Base-by-base conservation (phyloP, 2,113 vertebrate species). In the Pipra filicauda region DNA sequence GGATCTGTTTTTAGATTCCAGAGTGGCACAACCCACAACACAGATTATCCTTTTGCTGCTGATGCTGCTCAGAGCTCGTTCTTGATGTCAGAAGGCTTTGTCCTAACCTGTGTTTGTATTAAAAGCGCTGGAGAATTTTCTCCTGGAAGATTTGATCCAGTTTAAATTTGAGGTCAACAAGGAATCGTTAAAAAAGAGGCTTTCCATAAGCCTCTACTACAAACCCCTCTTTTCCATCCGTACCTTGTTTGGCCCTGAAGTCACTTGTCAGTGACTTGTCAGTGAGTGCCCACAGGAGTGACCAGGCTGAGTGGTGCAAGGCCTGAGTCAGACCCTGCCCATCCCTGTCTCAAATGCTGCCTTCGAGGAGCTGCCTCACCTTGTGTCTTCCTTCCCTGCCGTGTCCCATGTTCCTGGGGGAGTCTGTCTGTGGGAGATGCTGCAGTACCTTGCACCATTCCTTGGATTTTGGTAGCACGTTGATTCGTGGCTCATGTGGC, bases 401-500 rank as follows among this genome's bases (percentile, higher is more conserved):
- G 2, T 27, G 39, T 48, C 31, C 62, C 12, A 0, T 7, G 43
- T 37, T 54, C 70, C 9, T 21, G 8, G 43, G 51, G 20, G 4
- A 43, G 3, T 35, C 59, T 75, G 20, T 41, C 59, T 70, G 58
- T 37, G 48, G 67, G 30, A 83, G 73, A 57, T 64, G 81, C 76
- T 69, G 78, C 66, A 33, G 54, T 31, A 41, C 67, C 43, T 62
- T 73, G 52, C 35, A 2, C 35, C 19, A 0, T 46, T n/a, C 72
- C 64, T 57, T 33, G 33, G 43, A 8, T 18, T 66, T 15, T 15
- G 54, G 17, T 11, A 49, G 39, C 55, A 55, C 48, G 3, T 48
- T 4, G 3, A n/a, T 1, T 28, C 67, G 1, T 12, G 31, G 26
- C 57, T 72, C 3, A 0, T 1, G 20, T 51, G 52, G 51, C 39